Percentiles rank a stretch among this genome's conserved stretches.
Conservation (phyloP, 2,113 vertebrate species). For the Mesitornis unicolor region DNA sequence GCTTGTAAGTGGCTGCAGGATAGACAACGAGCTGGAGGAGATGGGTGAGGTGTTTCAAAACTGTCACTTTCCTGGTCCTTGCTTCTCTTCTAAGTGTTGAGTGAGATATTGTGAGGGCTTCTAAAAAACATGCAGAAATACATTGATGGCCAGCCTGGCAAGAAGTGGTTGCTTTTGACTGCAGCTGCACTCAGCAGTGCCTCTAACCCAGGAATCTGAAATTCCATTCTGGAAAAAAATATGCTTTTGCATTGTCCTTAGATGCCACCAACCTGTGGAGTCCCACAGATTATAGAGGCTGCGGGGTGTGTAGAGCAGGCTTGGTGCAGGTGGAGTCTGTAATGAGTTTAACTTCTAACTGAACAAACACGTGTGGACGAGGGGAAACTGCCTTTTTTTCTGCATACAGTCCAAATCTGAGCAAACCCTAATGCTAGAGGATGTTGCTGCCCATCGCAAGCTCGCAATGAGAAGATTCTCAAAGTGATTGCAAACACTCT, state of each 20-base stretch:
- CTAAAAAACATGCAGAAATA: neutral
- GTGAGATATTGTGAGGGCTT: neutral
- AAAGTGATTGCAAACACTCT: neutral
- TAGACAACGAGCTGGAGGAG: neutral
- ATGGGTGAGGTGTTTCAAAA: neutral
- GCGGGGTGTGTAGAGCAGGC: accelerated
- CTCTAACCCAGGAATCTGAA: neutral
- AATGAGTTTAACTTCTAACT: neutral
- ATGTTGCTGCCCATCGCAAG: neutral
- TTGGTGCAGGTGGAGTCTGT: neutral
- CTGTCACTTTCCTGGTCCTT: neutral
- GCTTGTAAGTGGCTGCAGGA: neutral
- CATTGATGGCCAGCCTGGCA: neutral
- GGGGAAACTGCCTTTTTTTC: neutral
- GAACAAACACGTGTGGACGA: neutral
- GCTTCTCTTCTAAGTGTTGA: neutral
- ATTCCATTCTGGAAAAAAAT: neutral
- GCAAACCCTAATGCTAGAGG: neutral
- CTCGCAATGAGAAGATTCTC: neutral
- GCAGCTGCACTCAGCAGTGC: neutral
- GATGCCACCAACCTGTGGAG: neutral
- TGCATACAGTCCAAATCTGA: neutral
- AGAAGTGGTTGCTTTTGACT: neutral
- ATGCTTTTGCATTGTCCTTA: neutral
- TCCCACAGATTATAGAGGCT: neutral